phyloP scores from a whole-genome alignment of 92 coral and sea anemone species.

The Palythoa heliodiscus region DNA sequence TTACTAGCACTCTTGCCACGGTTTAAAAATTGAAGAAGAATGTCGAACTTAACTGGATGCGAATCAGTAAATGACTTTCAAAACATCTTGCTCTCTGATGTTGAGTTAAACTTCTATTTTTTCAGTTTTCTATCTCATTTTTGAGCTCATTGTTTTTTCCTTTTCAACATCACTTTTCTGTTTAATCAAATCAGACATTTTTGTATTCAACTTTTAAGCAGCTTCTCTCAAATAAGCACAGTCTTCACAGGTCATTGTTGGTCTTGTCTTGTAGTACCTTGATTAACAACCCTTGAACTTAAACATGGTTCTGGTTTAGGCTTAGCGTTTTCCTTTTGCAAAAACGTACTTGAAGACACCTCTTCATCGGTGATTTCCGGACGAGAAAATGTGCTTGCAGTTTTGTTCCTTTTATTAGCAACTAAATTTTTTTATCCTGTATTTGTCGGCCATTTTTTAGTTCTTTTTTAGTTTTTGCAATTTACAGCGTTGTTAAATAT shows the following conservation, averaged over 20 bases:
- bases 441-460: too few species aligned
- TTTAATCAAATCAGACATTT: not conserved
- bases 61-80: constrained; percentile 50
- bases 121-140: not conserved
- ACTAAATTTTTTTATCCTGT: too few species aligned
- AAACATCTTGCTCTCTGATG: constrained; percentile 56
- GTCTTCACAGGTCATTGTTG: not conserved
- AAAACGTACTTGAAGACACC: too few species aligned
- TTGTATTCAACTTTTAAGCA: not conserved
- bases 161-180: too few species aligned
- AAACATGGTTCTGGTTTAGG: too few species aligned
- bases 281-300: not conserved
- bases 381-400: too few species aligned
- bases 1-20: constrained; percentile 47
- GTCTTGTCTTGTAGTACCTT: not conserved
- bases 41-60: constrained; percentile 47
- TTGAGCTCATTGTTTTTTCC: constrained; percentile 4
- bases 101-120: constrained; percentile 20
- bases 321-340: too few species aligned
- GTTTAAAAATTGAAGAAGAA: too few species aligned
- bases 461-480: too few species aligned
- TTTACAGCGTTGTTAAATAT: too few species aligned
- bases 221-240: not conserved
- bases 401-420: too few species aligned
- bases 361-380: too few species aligned